Evolutionary conservation across 2,888 invertebrate species (phyloP), one percentile per base, ranked within the genome.

Genomic region (Antheraea assamensis): DNA sequence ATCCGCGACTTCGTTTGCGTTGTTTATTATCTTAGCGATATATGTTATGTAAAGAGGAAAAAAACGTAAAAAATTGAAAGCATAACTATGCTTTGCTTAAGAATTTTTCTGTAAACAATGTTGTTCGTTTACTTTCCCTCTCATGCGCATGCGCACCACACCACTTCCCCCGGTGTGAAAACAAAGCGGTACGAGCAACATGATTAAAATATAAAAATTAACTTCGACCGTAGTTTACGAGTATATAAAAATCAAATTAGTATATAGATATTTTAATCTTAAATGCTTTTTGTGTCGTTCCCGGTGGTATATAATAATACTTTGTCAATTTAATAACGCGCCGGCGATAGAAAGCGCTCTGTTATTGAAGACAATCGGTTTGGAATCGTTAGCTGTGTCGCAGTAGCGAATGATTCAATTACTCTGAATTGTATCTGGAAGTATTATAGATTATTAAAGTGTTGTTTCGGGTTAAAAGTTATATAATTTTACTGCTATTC

Each of bases 321-420:
- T 52, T 21, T 52, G 52, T 52, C 52, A 52, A n/a, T 52, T 52
- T 52, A 21, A 52, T 52, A 52, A 52, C 19, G 21, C 7, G 21
- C 52, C 5, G 52, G 52, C 52, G 5, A 52, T 52, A 52, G 52
- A 52, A 19, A 52, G 52, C 52, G 24, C 24, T 58, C 58, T 24
- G 24, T 58, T 58, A 24, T 58, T 52, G 58, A 24, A 58, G 58
- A n/a, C 58, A 58, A 58, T 58, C 58, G 58, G 35, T 71, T 58
- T 58, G 58, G 58, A 58, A 24, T 58, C n/a, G 24, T 58, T 58
- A 58, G 58, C 58, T 2, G 13, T 24, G 24, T 58, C 58, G 58
- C 24, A 71, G 71, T 71, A 49, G 71, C 47, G 71, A 71, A 71
- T 35, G 47, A 71, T 49, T 47, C 35, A 71, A 49, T 47, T 47